phyloP scores from a whole-genome alignment of 2,888 invertebrate genomes.

The Campaea margaritaria region DNA sequence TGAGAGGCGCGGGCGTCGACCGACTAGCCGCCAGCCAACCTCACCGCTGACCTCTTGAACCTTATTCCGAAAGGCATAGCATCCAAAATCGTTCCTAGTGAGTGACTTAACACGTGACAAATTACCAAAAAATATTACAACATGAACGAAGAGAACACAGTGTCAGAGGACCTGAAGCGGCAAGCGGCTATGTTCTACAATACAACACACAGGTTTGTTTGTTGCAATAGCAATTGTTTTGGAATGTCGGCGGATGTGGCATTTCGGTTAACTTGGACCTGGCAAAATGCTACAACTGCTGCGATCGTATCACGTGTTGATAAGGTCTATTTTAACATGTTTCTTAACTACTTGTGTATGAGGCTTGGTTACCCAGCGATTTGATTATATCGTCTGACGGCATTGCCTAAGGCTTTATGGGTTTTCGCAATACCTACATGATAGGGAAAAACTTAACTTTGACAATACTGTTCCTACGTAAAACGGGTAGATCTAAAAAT shows the following conservation, averaged over 20 bases:
- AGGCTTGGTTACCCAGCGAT: constrained; percentile 19
- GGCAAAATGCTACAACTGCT: constrained; percentile 10
- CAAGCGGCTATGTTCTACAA: constrained; percentile 82
- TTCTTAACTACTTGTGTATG: constrained; percentile 1
- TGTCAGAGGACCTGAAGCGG: constrained; percentile 75
- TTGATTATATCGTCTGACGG: constrained; percentile 25
- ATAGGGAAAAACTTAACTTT: background rate
- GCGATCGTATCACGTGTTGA: constrained; percentile 19
- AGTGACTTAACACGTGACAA: constrained; percentile 46
- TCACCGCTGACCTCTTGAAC: constrained; percentile 51
- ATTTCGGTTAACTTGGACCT: constrained; percentile 30
- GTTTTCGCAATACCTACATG: constrained; percentile 7
- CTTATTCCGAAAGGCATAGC: constrained; percentile 38
- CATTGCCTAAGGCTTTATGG: constrained; percentile 17
- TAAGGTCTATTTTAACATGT: constrained; percentile 24
- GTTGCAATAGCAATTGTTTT: constrained; percentile 50
- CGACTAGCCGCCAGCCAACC: constrained; percentile 63
- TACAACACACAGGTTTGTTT: constrained; percentile 76
- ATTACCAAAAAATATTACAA: constrained; percentile 47
- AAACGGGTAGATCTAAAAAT: too few species aligned
- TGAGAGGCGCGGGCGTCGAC: constrained; percentile 80
- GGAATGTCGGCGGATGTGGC: constrained; percentile 51
- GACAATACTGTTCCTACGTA: background rate
- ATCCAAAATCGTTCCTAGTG: constrained; percentile 35
- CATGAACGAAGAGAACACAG: constrained; percentile 76